Evolutionary conservation across 2,797 vertebrate species (phyloP), one percentile per base, ranked within the genome.

Genomic region (Gila robusta): DNA sequence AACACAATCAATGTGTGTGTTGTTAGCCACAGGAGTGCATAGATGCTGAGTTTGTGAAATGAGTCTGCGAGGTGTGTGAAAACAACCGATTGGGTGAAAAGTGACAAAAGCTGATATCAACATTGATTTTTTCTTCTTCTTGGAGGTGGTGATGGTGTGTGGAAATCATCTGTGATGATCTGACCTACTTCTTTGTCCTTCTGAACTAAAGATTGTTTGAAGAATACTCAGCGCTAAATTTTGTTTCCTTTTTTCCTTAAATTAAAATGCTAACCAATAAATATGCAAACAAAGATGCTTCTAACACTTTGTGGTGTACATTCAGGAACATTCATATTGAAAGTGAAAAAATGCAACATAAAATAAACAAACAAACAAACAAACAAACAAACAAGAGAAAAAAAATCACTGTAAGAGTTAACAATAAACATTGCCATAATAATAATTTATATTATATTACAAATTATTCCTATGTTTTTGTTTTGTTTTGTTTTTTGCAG

Each of bases 251-350:
- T 67, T 26, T 88, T 87, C 88, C 83, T 83, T 87, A 83, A 90
- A 73, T 89, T 89, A 88, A 91, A 88, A 87, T 76, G 86, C 88
- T 92, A 93, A 91, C 81, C 37, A 92, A 90, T 79, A 92, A 91
- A 93, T 91, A 92, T 89, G 93, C 91, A 91, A 91, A 92, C 91
- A 90, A 92, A 91, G 90, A 88, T 84, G 83, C 77, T 90, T 88
- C 90, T 92, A 96, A 97, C 94, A 96, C 94, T 96, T 96, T 93
- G 95, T 96, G 95, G 96, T 96, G 94, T 98, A 98, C 97, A 98
- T 98, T 99, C 98, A 97, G 96, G 95, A 97, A 97, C 97, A 97
- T 97, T 98, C 96, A 97, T 96, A 95, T 96, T 96, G 95, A 97
- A 96, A 96, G 95, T 95, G 95, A 96, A 96, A 96, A 79, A 81